Percentiles rank a stretch among this genome's conserved stretches.
Conservation (phyloP, 2,113 vertebrate species). For the Cryptotis parvus region DNA sequence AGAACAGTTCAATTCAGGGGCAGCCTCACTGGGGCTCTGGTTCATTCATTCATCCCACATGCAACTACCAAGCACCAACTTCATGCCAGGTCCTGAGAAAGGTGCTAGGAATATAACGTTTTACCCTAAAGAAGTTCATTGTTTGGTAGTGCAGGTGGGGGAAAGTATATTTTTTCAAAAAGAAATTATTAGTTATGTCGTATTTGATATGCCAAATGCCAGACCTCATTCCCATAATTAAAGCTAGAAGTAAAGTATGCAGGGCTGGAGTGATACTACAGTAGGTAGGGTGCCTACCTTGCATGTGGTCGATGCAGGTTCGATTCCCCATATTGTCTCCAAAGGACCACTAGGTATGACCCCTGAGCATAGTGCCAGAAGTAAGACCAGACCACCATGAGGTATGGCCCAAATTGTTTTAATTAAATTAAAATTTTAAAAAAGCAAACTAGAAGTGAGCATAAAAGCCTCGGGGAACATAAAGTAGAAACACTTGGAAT, state of each 20-base stretch:
- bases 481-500: neutral
- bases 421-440: too few species aligned
- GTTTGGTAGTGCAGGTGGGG: neutral
- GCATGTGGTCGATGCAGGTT: too few species aligned
- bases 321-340: too few species aligned
- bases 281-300: too few species aligned
- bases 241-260: slow-evolving; percentile 6
- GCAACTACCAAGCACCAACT: slow-evolving; percentile 2
- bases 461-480: neutral
- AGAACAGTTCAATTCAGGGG: slow-evolving; percentile 62
- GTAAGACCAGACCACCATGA: too few species aligned
- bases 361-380: too few species aligned
- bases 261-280: too few species aligned
- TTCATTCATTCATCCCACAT: slow-evolving; percentile 16
- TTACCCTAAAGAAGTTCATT: neutral
- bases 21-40: neutral
- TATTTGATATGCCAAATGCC: too few species aligned
- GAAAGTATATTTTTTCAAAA: neutral
- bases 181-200: neutral
- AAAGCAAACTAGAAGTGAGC: neutral
- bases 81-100: neutral
- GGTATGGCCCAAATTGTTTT: too few species aligned
- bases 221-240: too few species aligned
- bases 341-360: too few species aligned
- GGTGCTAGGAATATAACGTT: neutral